A percentile compares a stretch with the other conserved stretches of the same genome.
These are phyloP conservation scores for Eristalis arbustorum DNA, from an alignment of 2,888 invertebrate species.

Conservation along the genomic window DNA sequence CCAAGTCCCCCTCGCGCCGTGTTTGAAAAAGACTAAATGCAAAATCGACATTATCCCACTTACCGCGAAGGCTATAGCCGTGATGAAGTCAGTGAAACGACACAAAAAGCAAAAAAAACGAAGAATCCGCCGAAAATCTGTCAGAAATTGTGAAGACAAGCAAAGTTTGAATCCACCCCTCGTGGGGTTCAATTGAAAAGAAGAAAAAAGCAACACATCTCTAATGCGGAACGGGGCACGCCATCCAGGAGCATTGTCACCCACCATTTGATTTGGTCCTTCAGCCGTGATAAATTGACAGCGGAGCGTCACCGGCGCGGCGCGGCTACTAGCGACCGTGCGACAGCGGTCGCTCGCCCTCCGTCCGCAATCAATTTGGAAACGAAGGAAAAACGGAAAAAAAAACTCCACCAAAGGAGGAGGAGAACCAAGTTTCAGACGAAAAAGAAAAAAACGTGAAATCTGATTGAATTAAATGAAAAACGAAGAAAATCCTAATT, in stretches of 20 bases:
- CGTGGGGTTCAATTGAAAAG: not conserved
- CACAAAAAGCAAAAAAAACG: no score
- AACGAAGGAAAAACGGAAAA: slow-evolving; percentile 12
- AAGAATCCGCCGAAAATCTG: slow-evolving; percentile 18
- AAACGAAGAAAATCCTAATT: slow-evolving; percentile 67
- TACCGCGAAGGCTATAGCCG: slow-evolving; percentile 66
- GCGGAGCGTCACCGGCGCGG: slow-evolving; percentile 47
- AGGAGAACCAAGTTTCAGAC: not conserved
- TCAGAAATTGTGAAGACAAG: slow-evolving; percentile 17
- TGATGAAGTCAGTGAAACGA: slow-evolving; percentile 57
- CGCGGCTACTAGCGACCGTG: slow-evolving; percentile 22
- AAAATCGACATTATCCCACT: slow-evolving; percentile 64
- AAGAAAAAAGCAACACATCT: not conserved
- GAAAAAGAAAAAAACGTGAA: slow-evolving; percentile 43
- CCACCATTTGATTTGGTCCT: slow-evolving; percentile 78
- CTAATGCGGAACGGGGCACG: not conserved
- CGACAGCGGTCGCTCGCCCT: slow-evolving; percentile 39
- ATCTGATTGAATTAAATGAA: slow-evolving; percentile 70
- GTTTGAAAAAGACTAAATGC: slow-evolving; percentile 63
- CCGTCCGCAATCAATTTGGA: slow-evolving; percentile 55
- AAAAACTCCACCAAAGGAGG: not conserved
- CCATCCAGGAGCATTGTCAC: slow-evolving; percentile 72
- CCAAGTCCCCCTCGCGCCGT: not conserved
- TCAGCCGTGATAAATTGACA: slow-evolving; percentile 78
- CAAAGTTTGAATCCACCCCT: slow-evolving; percentile 16